Evolutionary conservation across 2,888 invertebrate species (phyloP).

Genomic region (Nebria salina): DNA sequence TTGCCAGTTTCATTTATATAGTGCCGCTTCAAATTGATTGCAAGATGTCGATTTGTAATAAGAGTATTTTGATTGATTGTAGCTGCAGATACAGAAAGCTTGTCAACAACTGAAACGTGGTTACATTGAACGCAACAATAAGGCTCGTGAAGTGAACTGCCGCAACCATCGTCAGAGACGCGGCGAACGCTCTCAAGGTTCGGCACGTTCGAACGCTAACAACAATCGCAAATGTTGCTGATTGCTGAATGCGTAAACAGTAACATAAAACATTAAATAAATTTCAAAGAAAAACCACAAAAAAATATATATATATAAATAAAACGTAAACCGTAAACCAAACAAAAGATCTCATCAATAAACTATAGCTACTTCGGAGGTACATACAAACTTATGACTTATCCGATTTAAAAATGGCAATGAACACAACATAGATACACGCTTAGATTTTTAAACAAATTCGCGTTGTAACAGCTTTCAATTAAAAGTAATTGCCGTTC

Average conservation of each 20-base stretch:
- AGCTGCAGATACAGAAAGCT: slow-evolving; percentile 62
- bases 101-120: slow-evolving; percentile 60
- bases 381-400: slow-evolving; percentile 6
- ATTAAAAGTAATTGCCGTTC: not conserved
- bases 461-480: not conserved
- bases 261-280: not conserved
- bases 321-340: not conserved
- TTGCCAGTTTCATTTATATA: no score
- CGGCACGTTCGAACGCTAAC: slow-evolving; percentile 63
- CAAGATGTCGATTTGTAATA: no score
- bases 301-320: not conserved
- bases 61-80: slow-evolving; percentile 49
- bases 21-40: no score
- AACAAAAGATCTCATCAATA: not conserved
- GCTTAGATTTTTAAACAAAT: not conserved
- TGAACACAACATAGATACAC: slow-evolving; percentile 13
- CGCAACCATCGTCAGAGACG: slow-evolving; percentile 63
- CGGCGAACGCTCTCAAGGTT: slow-evolving; percentile 62
- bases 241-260: slow-evolving; percentile 29
- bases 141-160: slow-evolving; percentile 65
- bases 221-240: slow-evolving; percentile 67
- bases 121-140: slow-evolving; percentile 63
- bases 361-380: slow-evolving; percentile 13
- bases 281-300: not conserved
- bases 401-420: slow-evolving; percentile 2